Conservation (phyloP, 2,888 invertebrate genomes). For the Laothoe populi region DNA sequence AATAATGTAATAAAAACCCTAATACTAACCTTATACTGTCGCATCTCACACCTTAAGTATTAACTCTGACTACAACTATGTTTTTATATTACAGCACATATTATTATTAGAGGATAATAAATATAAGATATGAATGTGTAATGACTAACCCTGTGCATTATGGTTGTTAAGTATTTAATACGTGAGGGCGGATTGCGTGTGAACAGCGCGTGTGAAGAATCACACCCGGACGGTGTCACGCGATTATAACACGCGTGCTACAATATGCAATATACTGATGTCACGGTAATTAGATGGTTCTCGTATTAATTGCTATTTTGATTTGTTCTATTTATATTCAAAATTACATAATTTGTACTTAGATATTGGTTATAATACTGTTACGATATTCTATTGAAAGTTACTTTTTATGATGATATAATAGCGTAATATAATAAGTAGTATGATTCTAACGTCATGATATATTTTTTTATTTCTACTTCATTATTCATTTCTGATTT, state of each 20-base stretch:
- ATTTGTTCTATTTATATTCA: neutral
- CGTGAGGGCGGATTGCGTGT: constrained; percentile 63
- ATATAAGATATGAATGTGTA: constrained; percentile 6
- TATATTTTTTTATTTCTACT: too few species aligned
- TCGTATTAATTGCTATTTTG: neutral
- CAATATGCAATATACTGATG: constrained; percentile 37
- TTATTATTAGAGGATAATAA: neutral
- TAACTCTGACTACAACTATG: too few species aligned
- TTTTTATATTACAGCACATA: neutral
- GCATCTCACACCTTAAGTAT: too few species aligned
- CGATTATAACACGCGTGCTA: constrained; percentile 56
- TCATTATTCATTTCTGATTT: too few species aligned
- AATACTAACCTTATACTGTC: too few species aligned
- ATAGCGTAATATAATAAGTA: too few species aligned
- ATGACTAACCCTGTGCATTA: constrained; percentile 35
- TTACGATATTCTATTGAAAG: too few species aligned
- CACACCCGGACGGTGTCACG: constrained; percentile 68
- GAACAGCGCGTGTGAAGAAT: constrained; percentile 66
- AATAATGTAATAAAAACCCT: too few species aligned
- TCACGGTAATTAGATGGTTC: constrained; percentile 35
- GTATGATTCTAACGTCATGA: too few species aligned
- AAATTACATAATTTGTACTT: too few species aligned
- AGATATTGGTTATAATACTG: too few species aligned
- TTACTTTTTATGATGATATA: too few species aligned
- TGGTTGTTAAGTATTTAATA: constrained; percentile 29